Evolutionary conservation across 2,888 invertebrate genomes (phyloP).

Genomic region (Dione vanillae): DNA sequence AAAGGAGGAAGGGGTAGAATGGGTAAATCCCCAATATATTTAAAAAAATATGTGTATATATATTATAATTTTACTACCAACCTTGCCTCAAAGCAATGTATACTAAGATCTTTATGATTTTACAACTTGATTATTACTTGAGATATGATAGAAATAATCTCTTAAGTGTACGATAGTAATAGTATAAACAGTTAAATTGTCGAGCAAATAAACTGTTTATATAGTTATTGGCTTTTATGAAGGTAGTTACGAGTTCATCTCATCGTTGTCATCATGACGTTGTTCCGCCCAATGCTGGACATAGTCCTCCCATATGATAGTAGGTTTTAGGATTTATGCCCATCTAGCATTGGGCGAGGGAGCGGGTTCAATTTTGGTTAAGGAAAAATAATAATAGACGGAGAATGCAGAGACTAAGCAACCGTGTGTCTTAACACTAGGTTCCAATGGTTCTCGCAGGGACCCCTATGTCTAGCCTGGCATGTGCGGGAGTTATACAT

Average conservation of each 20-base stretch:
- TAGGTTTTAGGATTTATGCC: no score
- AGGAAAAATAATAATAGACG: no score
- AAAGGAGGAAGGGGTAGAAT: no score
- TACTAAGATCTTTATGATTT: neutral
- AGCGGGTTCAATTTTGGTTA: no score
- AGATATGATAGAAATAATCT: constrained; percentile 10
- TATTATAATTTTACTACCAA: neutral
- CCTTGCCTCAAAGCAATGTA: constrained; percentile 1
- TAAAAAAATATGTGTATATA: no score
- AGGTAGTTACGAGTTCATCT: no score
- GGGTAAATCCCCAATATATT: no score
- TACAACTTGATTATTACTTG: constrained; percentile 7
- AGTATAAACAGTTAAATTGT: neutral
- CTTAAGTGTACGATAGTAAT: neutral
- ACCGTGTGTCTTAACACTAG: neutral
- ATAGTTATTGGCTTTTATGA: neutral
- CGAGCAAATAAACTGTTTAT: neutral
- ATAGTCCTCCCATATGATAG: no score
- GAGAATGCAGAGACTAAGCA: neutral
- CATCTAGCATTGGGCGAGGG: no score
- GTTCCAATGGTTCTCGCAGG: no score
- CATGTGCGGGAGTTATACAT: neutral
- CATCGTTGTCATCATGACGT: no score
- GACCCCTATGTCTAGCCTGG: neutral
- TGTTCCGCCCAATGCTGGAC: no score